These are phyloP conservation scores for Leptatherina wallacei DNA, from an alignment of 2,797 vertebrate species.

Conservation along the genomic window DNA sequence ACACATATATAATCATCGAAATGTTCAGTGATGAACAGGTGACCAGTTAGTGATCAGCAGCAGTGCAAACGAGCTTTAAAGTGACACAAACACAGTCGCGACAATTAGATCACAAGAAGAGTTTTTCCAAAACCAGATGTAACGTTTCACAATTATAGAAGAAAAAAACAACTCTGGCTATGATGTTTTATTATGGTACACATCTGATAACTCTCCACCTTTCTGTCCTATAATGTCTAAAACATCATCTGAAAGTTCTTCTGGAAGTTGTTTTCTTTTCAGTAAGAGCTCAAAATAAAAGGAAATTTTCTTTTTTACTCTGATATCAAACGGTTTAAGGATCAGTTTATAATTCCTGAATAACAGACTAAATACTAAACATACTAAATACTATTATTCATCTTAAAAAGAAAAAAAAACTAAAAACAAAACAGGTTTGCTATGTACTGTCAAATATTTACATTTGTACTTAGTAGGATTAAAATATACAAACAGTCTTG, in stretches of 20 bases:
- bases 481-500: not conserved
- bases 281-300: not conserved
- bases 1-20: not conserved
- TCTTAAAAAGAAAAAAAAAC: not conserved
- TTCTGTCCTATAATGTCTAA: too few species aligned
- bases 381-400: too few species aligned
- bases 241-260: too few species aligned
- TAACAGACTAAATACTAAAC: not conserved
- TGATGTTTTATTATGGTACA: too few species aligned
- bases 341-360: too few species aligned
- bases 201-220: too few species aligned
- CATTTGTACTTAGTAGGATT: not conserved
- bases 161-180: not conserved
- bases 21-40: slow-evolving; percentile 31
- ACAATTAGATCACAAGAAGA: slow-evolving; percentile 20
- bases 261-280: too few species aligned
- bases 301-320: not conserved
- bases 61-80: slow-evolving; percentile 49
- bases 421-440: not conserved
- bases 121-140: slow-evolving; percentile 41
- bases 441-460: not conserved
- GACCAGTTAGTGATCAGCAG: slow-evolving; percentile 64
- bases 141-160: not conserved
- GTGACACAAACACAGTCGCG: slow-evolving; percentile 32
- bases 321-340: not conserved